phyloP scores from a whole-genome alignment of 2,113 vertebrate species.

The Pristiophorus japonicus region DNA sequence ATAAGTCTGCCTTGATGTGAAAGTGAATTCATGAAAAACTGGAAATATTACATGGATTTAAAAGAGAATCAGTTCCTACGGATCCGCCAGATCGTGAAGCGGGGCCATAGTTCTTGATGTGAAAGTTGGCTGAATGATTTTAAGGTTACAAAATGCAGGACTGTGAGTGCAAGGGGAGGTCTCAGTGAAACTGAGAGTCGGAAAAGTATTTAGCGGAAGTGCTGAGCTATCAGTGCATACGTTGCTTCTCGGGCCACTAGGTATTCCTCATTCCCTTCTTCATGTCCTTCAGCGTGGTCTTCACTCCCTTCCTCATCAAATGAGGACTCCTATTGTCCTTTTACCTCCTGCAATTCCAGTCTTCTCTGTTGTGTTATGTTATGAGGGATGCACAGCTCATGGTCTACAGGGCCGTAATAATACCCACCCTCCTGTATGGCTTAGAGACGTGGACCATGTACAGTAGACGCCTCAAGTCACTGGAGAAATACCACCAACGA shows the following conservation, averaged over 20 bases:
- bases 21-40: too few relatives aligned
- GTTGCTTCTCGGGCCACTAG: not conserved
- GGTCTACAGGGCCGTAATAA: too few relatives aligned
- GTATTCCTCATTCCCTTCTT: not conserved
- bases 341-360: not conserved
- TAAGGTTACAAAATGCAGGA: not conserved
- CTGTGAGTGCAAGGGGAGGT: too few relatives aligned
- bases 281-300: not conserved
- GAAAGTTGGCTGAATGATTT: not conserved
- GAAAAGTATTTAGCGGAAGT: not conserved
- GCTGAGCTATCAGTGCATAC: not conserved
- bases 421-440: too few relatives aligned
- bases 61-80: too few relatives aligned
- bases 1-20: not conserved
- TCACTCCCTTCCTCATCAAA: not conserved
- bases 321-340: not conserved
- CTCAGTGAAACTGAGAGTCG: too few relatives aligned
- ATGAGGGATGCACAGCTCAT: not conserved
- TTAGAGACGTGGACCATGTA: too few relatives aligned
- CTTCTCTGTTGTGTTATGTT: not conserved
- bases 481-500: too few relatives aligned
- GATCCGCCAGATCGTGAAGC: too few relatives aligned
- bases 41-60: too few relatives aligned
- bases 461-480: too few relatives aligned
- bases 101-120: not conserved